A percentile compares a stretch with the other conserved stretches of the same genome.
phyloP scores from a whole-genome alignment of 2,113 vertebrate species.

The Solenodon paradoxus region DNA sequence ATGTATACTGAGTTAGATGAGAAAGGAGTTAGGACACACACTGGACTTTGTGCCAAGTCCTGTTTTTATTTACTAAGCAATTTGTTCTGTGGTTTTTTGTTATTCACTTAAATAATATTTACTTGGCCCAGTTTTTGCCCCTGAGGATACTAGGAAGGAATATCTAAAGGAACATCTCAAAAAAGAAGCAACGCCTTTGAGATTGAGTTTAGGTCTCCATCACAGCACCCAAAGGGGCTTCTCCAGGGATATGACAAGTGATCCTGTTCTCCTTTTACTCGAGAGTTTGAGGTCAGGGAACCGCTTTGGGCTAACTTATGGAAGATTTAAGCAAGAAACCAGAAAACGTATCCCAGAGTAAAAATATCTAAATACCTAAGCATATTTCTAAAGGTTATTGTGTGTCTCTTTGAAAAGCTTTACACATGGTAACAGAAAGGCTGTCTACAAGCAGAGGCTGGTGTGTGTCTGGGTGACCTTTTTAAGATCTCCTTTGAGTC shows the following conservation, averaged over 20 bases:
- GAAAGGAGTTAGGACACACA: not conserved
- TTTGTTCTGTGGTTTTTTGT: not conserved
- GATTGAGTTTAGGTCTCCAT: not conserved
- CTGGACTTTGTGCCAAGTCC: not conserved
- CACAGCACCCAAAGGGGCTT: not conserved
- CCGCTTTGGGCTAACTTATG: not conserved
- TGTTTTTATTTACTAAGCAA: not conserved
- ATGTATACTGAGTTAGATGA: not conserved
- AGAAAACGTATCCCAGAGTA: not conserved
- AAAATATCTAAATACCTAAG: not conserved
- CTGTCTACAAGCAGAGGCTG: not conserved
- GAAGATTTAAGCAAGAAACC: not conserved
- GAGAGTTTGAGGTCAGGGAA: not conserved
- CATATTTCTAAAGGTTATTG: not conserved
- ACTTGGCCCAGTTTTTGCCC: not conserved
- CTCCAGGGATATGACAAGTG: not conserved
- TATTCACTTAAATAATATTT: not conserved
- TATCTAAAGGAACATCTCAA: not conserved
- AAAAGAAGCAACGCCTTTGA: not conserved
- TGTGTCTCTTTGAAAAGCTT: not conserved
- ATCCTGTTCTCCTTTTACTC: not conserved
- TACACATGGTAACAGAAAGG: not conserved
- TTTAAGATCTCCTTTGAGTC: slow-evolving; percentile 46
- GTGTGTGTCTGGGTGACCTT: not conserved
- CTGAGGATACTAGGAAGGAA: not conserved